A percentile compares a stretch with the other conserved stretches of the same genome.
phyloP scores from a whole-genome alignment of 2,888 invertebrate genomes.

The Patella caerulea region DNA sequence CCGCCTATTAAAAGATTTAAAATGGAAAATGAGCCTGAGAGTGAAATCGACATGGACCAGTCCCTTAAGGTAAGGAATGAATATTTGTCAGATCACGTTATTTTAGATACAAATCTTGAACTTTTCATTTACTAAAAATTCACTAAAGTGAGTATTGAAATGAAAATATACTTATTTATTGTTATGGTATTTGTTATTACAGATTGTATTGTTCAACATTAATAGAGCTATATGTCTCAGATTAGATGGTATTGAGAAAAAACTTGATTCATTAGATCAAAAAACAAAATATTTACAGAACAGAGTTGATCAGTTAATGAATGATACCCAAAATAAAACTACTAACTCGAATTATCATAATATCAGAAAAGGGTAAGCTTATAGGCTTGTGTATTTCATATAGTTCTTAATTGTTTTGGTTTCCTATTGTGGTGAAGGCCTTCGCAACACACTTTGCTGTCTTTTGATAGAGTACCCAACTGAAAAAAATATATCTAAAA shows the following conservation, averaged over 20 bases:
- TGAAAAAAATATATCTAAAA: too few relatives aligned
- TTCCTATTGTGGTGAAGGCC: too few relatives aligned
- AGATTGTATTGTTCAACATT: conserved; percentile 69
- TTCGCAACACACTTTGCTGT: too few relatives aligned
- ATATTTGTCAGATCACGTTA: too few relatives aligned
- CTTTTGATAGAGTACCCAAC: too few relatives aligned
- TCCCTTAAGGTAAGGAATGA: conserved; percentile 49
- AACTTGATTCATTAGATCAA: conserved; percentile 52
- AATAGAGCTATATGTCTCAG: conserved; percentile 69
- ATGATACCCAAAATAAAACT: conserved; percentile 24
- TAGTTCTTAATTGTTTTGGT: too few relatives aligned
- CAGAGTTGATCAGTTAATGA: conserved; percentile 44
- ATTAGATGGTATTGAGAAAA: conserved; percentile 65
- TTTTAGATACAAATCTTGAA: too few relatives aligned
- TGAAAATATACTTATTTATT: too few relatives aligned
- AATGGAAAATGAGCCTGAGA: conserved; percentile 25
- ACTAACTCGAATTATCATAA: neutral
- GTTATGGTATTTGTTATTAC: conserved; percentile 34
- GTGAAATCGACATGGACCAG: conserved; percentile 45
- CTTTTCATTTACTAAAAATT: too few relatives aligned
- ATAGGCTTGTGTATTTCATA: too few relatives aligned
- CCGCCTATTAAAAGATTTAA: conserved; percentile 18
- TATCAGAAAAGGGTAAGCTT: conserved; percentile 9
- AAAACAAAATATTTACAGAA: conserved; percentile 61
- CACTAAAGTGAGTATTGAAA: too few relatives aligned